Base-by-base conservation (phyloP, 2,113 vertebrate genomes). In the Dissostichus mawsoni region DNA sequence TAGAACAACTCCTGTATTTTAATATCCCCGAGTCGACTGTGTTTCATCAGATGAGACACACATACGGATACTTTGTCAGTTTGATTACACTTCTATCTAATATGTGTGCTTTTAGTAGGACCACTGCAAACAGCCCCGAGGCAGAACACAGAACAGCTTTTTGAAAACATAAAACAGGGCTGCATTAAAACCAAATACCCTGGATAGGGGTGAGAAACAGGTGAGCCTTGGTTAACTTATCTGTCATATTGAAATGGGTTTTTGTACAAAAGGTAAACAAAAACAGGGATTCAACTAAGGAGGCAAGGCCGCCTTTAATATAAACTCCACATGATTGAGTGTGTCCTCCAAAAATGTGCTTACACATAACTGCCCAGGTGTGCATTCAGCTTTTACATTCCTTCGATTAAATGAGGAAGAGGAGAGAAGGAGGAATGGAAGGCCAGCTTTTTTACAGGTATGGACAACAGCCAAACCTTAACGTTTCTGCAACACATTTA, bases 391-490 rank as follows among this genome's bases (percentile, higher is more conserved):
- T 59, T 68, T 55, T 6, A 62, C 56, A 65, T 47, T 63, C 20
- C 44, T 65, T 78, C 61, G 84, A 82, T 61, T 69, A 76, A 83
- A 81, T 29, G 14, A 68, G 72, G 59, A 63, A 57, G 61, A 74
- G n/a, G 62, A 17, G 11, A 29, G 51, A 5, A 55, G 48, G 51
- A 76, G 56, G 68, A 85, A 56, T 50, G 20, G 48, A 52, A 67
- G 70, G 63, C 74, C 20, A 61, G 55, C 11, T 61, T 66, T 74
- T 67, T 78, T 61, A 45, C 65, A 86, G 45, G 45, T 75, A 36
- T 77, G 85, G 83, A 77, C 74, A 80, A 79, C 47, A 65, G 78
- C 83, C 85, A 82, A 87, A 76, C 77, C n/a, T 55, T 8, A 41
- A 41, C 20, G 44, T 69, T 65, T 48, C 63, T 80, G 81, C 76